Conservation (phyloP, 2,888 invertebrate genomes). For the Spilosoma lubricipeda region DNA sequence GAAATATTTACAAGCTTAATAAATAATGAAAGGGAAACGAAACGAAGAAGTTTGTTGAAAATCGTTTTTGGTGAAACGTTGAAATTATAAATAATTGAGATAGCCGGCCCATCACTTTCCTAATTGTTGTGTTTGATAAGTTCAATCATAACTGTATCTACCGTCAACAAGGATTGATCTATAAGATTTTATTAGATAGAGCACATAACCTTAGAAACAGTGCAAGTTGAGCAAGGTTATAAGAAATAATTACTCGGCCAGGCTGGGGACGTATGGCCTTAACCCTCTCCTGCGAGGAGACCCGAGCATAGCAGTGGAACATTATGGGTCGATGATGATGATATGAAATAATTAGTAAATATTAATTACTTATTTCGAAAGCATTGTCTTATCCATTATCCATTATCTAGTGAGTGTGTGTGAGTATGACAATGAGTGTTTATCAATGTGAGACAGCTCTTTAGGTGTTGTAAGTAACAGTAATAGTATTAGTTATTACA, state of each 20-base stretch:
- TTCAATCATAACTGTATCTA: not conserved
- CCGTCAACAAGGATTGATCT: not conserved
- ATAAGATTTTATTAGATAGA: not conserved
- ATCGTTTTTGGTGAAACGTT: slow-evolving; percentile 29
- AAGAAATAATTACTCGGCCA: too few relatives aligned
- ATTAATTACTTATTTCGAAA: not conserved
- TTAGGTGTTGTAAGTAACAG: not conserved
- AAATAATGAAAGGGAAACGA: slow-evolving; percentile 36
- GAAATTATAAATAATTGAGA: not conserved
- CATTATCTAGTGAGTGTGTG: too few relatives aligned
- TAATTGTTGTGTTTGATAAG: not conserved
- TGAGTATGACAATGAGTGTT: not conserved
- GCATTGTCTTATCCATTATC: not conserved
- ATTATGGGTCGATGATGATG: too few relatives aligned
- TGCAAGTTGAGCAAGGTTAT: not conserved
- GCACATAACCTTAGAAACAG: not conserved
- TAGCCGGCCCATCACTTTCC: not conserved
- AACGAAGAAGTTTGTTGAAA: slow-evolving; percentile 40
- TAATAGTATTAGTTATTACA: not conserved
- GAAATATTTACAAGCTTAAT: slow-evolving; percentile 52
- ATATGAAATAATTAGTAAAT: too few relatives aligned
- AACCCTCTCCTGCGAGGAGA: too few relatives aligned
- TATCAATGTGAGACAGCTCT: not conserved
- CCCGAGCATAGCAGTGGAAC: too few relatives aligned
- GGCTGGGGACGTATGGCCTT: too few relatives aligned